Conservation (phyloP, 53 echinoderm and acorn worm genomes). For the Mesocentrotus franciscanus region DNA sequence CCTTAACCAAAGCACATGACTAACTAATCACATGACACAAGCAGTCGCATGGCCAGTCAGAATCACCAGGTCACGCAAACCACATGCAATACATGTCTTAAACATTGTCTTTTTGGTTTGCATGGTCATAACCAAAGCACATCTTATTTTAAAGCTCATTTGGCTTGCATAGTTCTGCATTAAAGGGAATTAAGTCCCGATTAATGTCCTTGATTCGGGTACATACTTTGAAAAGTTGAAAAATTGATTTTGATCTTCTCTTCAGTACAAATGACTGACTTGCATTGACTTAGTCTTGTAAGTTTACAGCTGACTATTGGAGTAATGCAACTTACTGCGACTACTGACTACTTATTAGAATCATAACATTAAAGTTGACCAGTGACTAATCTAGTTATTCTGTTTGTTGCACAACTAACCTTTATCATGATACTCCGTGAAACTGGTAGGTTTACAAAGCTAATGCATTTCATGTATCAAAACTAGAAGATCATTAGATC, state of each 20-base stretch:
- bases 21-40: neutral
- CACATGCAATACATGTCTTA: neutral
- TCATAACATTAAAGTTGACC: neutral
- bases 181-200: no score
- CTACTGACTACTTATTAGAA: neutral
- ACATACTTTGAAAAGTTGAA: neutral
- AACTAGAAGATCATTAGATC: neutral
- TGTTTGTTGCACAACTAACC: conserved; percentile 26
- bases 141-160: neutral
- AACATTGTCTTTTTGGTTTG: neutral
- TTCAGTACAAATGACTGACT: neutral
- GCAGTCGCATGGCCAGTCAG: neutral
- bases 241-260: neutral
- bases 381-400: neutral
- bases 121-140: neutral
- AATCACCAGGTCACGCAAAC: neutral
- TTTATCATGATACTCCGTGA: neutral
- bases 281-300: neutral
- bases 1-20: neutral
- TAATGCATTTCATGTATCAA: neutral
- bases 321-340: neutral
- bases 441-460: neutral
- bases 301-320: neutral
- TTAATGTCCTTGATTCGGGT: neutral
- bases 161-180: neutral